Base-by-base conservation (phyloP, 2,113 vertebrate species). In the Charina bottae region DNA sequence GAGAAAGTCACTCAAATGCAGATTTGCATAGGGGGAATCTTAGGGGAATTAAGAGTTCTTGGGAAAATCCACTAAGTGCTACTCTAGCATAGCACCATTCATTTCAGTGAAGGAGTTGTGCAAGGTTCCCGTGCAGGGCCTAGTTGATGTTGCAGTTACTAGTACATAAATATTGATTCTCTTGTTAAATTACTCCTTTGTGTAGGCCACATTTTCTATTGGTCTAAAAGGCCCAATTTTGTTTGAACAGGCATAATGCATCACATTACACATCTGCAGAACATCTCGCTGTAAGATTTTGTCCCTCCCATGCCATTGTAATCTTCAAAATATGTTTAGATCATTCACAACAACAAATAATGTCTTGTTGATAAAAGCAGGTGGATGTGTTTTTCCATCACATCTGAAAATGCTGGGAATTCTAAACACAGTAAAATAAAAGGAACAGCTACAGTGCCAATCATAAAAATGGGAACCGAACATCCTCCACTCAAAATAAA, bases 101-200 rank as follows among this genome's bases (percentile, higher is more conserved):
- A 8, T 89, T 89, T 62, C 23, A 54, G n/a, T 56, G 23, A 28
- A 19, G 33, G 62, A 26, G 54, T n/a, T 5, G 10, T 28, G 46
- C 11, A 5, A 58, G 26, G 55, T 49, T 58, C 56, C 56, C 28
- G 33, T 54, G 26, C 42, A 11, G 23, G 64, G 68, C 86, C 19
- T 83, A 59, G 56, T 60, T 46, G 56, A 89, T 37, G 46, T 53
- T 89, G 78, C n/a, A 85, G 87, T 89, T 55, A 17, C 78, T 62
- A 92, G 87, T 59, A 84, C n/a, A 89, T 89, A 89, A 92, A 89
- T 92, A 89, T 89, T 89, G 91, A 92, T 92, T 92, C 49, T 85
- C n/a, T 58, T 55, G 72, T 89, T 89, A 89, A 92, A 85, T 89
- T 54, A 62, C 87, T 89, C 28, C 46, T 62, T 83, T 60, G 21